phyloP scores from a whole-genome alignment of 92 coral and sea anemone genomes.

The Porites lobata region DNA sequence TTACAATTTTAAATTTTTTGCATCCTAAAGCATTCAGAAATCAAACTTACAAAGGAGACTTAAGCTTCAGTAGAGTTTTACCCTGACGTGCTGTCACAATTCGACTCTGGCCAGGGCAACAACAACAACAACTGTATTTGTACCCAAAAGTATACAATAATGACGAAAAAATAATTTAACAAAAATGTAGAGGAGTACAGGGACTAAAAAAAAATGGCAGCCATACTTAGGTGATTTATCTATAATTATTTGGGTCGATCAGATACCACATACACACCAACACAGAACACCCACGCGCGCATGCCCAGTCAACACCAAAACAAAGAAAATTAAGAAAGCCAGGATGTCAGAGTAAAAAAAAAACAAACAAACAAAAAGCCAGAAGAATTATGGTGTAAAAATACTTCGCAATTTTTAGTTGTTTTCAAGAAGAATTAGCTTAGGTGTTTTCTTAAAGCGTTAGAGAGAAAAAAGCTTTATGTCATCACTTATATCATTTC shows the following conservation, averaged over 20 bases:
- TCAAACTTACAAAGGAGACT: too few species aligned
- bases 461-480: too few species aligned
- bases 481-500: too few species aligned
- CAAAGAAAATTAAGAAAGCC: not conserved
- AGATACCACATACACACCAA: not conserved
- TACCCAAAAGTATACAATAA: constrained; percentile 19
- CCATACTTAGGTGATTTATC: too few species aligned
- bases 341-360: not conserved
- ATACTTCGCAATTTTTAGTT: not conserved
- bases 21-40: too few species aligned
- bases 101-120: too few species aligned
- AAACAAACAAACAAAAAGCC: too few species aligned
- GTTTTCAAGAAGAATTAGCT: not conserved
- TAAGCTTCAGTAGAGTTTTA: too few species aligned
- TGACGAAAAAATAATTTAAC: not conserved
- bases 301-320: not conserved
- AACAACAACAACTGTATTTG: constrained; percentile 19
- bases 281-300: not conserved
- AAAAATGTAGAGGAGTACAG: constrained; percentile 15
- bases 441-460: not conserved
- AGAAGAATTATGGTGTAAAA: too few species aligned
- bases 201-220: not conserved
- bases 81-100: too few species aligned
- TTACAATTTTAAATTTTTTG: too few species aligned
- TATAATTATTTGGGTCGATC: not conserved